Conservation (phyloP, 2,113 vertebrate genomes). For the Pseudois nayaur region DNA sequence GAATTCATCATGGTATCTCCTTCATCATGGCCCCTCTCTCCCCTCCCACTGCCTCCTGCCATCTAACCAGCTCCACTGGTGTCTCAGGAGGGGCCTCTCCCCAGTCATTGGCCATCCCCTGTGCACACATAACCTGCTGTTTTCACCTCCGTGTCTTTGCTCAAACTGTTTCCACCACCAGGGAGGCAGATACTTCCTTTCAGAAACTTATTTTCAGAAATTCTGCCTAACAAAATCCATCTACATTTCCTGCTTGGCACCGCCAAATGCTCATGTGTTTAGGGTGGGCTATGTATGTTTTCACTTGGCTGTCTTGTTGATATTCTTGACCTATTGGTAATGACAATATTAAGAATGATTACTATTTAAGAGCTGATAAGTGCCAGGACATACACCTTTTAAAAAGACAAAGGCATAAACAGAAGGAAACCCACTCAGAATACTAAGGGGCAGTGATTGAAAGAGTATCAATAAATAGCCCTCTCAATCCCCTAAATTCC, state of each 20-base stretch:
- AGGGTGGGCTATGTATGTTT: neutral
- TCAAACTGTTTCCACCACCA: neutral
- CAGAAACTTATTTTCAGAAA: neutral
- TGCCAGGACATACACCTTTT: neutral
- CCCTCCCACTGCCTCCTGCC: neutral
- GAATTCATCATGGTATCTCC: neutral
- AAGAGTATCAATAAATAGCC: neutral
- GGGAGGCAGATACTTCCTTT: neutral
- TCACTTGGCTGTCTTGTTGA: neutral
- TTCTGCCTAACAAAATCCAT: neutral
- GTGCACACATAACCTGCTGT: neutral
- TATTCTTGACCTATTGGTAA: neutral
- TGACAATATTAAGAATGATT: neutral
- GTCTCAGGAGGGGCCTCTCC: neutral
- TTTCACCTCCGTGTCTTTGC: constrained; percentile 10
- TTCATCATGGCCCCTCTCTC: neutral
- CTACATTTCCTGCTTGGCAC: neutral
- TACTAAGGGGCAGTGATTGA: neutral
- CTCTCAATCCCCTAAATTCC: neutral
- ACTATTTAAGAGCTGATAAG: neutral
- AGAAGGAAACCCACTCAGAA: neutral
- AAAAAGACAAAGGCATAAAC: neutral
- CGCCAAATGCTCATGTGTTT: neutral
- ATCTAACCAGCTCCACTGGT: neutral
- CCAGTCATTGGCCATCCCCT: neutral